Percentiles rank a stretch among this genome's conserved stretches.
These are phyloP conservation scores for Dryas iulia DNA, from an alignment of 1,140 invertebrate species.

Conservation along the genomic window DNA sequence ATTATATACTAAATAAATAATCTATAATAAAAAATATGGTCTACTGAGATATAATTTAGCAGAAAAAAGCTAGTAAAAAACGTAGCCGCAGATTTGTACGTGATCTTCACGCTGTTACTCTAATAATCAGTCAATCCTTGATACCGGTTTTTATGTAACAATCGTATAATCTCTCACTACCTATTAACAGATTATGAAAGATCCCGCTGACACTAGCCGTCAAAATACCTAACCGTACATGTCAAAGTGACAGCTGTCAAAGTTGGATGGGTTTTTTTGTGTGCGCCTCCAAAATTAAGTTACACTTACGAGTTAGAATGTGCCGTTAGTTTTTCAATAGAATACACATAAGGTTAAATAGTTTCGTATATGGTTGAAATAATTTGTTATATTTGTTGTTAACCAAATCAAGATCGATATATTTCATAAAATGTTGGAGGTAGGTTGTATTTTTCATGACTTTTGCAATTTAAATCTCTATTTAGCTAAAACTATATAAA, in stretches of 20 bases:
- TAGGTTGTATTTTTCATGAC: too few relatives aligned
- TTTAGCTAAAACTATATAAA: too few relatives aligned
- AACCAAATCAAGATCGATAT: too few relatives aligned
- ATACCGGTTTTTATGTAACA: slow-evolving; percentile 1
- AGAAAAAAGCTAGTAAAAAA: background rate
- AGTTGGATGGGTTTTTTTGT: slow-evolving; percentile 22
- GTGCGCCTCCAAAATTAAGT: slow-evolving; percentile 3
- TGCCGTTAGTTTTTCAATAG: slow-evolving; percentile 16
- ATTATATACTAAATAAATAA: too few relatives aligned
- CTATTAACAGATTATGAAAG: slow-evolving; percentile 15
- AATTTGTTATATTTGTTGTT: too few relatives aligned
- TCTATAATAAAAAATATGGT: too few relatives aligned
- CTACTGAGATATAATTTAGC: too few relatives aligned
- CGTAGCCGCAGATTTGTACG: background rate
- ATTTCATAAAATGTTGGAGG: too few relatives aligned
- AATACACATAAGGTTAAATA: background rate
- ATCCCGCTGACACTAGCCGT: slow-evolving; percentile 19
- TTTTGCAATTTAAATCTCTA: too few relatives aligned
- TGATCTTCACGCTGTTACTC: background rate
- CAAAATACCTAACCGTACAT: slow-evolving; percentile 14
- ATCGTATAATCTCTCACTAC: slow-evolving; percentile 10
- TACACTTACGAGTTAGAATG: background rate
- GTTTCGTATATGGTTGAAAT: too few relatives aligned
- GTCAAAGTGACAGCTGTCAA: slow-evolving; percentile 30
- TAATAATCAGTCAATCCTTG: background rate